phyloP scores from a whole-genome alignment of 1,140 invertebrate genomes.

The Eubasilissa regina region DNA sequence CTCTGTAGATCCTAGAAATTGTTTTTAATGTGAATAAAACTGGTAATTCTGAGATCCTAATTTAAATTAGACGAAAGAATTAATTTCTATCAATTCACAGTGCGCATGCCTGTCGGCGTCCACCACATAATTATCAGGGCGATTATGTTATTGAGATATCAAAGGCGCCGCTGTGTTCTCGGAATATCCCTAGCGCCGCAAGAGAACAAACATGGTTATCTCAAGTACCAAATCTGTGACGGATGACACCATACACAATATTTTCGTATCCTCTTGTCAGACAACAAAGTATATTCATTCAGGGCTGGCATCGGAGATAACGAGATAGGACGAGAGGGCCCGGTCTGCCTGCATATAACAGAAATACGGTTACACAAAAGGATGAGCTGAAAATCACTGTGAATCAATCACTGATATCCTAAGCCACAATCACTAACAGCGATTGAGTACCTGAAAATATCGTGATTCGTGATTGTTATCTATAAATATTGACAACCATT shows the following conservation, averaged over 20 bases:
- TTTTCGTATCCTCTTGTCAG: constrained; percentile 1
- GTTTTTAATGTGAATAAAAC: constrained; percentile 7
- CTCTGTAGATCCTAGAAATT: too few species aligned
- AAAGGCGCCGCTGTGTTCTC: constrained; percentile 36
- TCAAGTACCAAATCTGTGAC: neutral
- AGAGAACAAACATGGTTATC: constrained; percentile 20
- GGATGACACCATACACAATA: constrained; percentile 17
- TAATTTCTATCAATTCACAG: constrained; percentile 45
- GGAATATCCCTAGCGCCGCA: constrained; percentile 19
- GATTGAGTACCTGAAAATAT: too few species aligned
- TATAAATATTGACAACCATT: too few species aligned
- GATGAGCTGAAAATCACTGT: too few species aligned
- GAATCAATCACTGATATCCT: too few species aligned
- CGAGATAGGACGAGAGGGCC: too few species aligned
- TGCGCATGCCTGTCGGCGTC: constrained; percentile 38
- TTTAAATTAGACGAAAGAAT: constrained; percentile 49
- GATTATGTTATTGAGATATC: constrained; percentile 43
- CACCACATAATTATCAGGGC: constrained; percentile 39
- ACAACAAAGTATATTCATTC: too few species aligned
- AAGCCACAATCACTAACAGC: too few species aligned
- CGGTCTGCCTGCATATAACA: too few species aligned
- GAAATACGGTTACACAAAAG: too few species aligned
- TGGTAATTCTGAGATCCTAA: constrained; percentile 36
- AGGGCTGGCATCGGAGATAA: too few species aligned
- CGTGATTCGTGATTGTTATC: too few species aligned